Evolutionary conservation across 2,113 vertebrate species (phyloP).

Genomic region (Catharus bicknelli): DNA sequence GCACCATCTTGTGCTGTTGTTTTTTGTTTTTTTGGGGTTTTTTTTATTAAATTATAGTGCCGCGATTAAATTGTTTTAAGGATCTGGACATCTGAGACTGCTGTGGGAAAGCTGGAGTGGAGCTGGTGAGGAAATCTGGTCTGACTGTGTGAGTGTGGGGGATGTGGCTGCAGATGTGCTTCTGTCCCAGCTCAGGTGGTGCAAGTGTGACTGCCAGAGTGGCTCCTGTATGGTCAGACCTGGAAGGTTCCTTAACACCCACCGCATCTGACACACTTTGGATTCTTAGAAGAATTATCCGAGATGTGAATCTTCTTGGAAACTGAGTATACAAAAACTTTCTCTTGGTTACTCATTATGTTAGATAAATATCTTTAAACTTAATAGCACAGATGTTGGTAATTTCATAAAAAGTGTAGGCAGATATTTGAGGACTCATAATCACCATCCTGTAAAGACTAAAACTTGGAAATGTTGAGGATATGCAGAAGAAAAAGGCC

Average conservation of each 20-base stretch:
- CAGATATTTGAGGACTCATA: not conserved
- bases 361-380: not conserved
- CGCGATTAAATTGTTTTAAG: not conserved
- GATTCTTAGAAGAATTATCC: not conserved
- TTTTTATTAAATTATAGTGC: not conserved
- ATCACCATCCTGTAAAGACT: not conserved
- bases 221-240: not conserved
- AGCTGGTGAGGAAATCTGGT: not conserved
- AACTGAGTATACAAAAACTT: not conserved
- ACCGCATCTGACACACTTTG: not conserved
- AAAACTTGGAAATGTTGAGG: not conserved
- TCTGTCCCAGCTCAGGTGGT: not conserved
- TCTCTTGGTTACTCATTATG: not conserved
- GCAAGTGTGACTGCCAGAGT: fast-evolving
- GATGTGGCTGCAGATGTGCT: fast-evolving
- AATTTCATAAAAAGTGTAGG: not conserved
- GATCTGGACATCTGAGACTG: fast-evolving
- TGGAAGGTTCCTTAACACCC: not conserved
- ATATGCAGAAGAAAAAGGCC: not conserved
- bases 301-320: not conserved
- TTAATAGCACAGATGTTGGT: not conserved
- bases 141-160: not conserved
- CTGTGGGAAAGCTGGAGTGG: fast-evolving
- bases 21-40: not conserved
- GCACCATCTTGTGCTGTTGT: not conserved